phyloP scores from a whole-genome alignment of 2,113 vertebrate genomes.

The Damaliscus lunatus region DNA sequence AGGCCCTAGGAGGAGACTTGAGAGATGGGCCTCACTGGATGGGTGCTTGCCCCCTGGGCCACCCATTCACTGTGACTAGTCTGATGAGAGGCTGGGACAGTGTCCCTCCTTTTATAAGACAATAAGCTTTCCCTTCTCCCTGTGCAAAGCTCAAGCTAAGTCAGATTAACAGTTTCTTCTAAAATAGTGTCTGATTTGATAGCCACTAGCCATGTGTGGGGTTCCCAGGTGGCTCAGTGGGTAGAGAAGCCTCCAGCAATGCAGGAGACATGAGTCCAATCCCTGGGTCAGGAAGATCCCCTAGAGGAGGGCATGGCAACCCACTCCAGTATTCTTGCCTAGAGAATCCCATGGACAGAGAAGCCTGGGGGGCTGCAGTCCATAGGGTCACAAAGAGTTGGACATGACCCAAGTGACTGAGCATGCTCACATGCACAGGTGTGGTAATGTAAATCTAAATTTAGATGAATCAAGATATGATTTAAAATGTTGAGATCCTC shows the following conservation, averaged over 20 bases:
- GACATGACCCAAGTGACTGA: neutral
- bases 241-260: neutral
- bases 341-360: neutral
- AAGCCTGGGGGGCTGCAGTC: neutral
- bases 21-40: neutral
- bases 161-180: neutral
- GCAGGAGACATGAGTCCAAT: neutral
- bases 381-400: neutral
- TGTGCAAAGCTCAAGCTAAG: neutral
- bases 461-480: neutral
- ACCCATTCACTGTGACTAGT: accelerated
- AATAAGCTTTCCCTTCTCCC: neutral
- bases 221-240: neutral
- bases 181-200: neutral
- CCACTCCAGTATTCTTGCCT: neutral
- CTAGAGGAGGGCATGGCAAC: neutral
- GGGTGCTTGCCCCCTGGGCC: accelerated
- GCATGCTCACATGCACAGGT: neutral
- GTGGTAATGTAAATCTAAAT: neutral
- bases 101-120: neutral
- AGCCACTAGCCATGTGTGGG: neutral
- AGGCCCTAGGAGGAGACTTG: no score
- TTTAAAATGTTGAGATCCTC: neutral
- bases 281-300: neutral
- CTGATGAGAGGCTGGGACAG: neutral